Evolutionary conservation across 2,888 invertebrate genomes (phyloP).

Genomic region (Nomada ruficornis): DNA sequence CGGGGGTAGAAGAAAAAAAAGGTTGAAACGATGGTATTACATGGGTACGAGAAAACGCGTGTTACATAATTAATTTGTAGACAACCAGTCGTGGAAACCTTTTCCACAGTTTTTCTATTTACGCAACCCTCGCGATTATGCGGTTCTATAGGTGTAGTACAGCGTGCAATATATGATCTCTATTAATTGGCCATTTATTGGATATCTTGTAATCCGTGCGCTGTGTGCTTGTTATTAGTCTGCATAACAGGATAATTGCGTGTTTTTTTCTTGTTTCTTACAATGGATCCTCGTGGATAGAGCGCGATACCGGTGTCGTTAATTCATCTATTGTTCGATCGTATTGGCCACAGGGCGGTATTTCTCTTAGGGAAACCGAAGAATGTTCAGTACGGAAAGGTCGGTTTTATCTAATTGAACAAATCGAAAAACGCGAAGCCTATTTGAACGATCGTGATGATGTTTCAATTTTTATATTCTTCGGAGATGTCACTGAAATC

Average conservation of each 20-base stretch:
- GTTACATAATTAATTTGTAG: slow-evolving; percentile 1
- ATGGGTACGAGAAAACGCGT: not conserved
- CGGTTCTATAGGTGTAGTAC: not conserved
- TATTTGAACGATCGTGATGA: too few species aligned
- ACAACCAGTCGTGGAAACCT: not conserved
- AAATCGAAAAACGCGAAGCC: too few species aligned
- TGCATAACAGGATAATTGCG: slow-evolving; percentile 27
- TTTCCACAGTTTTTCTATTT: slow-evolving; percentile 20
- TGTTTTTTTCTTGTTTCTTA: slow-evolving; percentile 3
- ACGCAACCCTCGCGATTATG: slow-evolving; percentile 28
- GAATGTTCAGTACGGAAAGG: too few species aligned
- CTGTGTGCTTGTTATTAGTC: not conserved
- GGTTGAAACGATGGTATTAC: not conserved
- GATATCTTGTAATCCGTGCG: not conserved
- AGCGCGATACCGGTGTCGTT: not conserved
- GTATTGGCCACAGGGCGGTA: not conserved
- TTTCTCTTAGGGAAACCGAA: not conserved
- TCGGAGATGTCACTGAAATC: too few species aligned
- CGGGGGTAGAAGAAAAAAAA: not conserved
- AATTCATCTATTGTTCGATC: not conserved
- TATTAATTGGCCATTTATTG: slow-evolving; percentile 32
- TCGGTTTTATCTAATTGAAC: too few species aligned
- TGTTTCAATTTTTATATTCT: too few species aligned
- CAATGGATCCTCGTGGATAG: slow-evolving; percentile 14
- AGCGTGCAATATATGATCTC: slow-evolving; percentile 7